Evolutionary conservation across 2,797 vertebrate genomes (phyloP), one percentile per base, ranked within the genome.

Genomic region (Cetoscarus ocellatus): DNA sequence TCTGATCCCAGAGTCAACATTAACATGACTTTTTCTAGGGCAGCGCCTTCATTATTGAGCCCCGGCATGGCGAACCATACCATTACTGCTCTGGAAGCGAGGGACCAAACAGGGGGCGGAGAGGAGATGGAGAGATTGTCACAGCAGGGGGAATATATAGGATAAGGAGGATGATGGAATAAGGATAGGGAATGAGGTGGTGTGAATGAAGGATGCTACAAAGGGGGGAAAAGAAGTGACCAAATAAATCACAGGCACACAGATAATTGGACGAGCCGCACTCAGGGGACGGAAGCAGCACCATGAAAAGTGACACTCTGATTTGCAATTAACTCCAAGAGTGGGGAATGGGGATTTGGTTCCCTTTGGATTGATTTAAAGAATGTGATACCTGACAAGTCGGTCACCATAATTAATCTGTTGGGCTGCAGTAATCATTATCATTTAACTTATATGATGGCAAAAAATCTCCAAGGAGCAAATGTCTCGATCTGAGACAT

Each of bases 321-420:
- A 86, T 90, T 93, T 86, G 84, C 86, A 93, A 91, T 93, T 94
- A 93, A 92, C 85, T 89, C 70, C 15, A 14, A 63, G 73, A 77
- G 67, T 27, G 60, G 84, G 65, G 55, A 79, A 82, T 71, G 82
- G 66, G 77, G 75, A 85, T 85, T 80, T 55, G 49, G 73, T 72
- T 90, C 86, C 86, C 77, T 69, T 80, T 77, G 84, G 84, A 90
- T 83, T 83, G 63, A 85, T 82, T 86, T 70, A 67, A 67, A 64
- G 73, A 83, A 81, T 70, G 83, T 75, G 73, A 87, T 84, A 75
- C 83, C 85, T 87, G 85, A 85, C 75, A 77, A 79, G 79, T 76
- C 55, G 85, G 82, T 61, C 40, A 45, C 52, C 50, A 34, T 83
- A 86, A 85, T 86, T 73, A 88, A 81, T 84, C 59, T 90, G 74